Base-by-base conservation (phyloP, 1,140 invertebrate species). In the Bathynomus jamesi region DNA sequence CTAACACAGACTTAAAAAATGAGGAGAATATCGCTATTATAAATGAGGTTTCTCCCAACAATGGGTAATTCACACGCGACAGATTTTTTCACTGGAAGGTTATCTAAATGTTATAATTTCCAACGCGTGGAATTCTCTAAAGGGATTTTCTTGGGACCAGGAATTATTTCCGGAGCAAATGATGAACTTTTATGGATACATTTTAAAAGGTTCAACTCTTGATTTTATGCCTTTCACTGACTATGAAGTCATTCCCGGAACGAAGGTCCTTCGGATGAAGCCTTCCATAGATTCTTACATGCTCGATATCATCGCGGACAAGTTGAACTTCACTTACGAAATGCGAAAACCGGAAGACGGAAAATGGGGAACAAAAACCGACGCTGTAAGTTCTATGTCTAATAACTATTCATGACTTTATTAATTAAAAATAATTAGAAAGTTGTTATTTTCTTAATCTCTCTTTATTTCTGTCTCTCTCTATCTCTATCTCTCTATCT, bases 301-400 rank as follows among this genome's bases (percentile, higher is more conserved):
- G 8, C 10, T 67, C 2, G 27, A 46, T 24, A 46, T 46, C 27
- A 21, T 67, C 1, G 65, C 65, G 27, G 31, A 46, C 8, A 31
- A 67, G 2, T 27, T 67, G 3, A 67, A 67, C n/a, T 67, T 67
- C n/a, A 67, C 65, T 32, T 67, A 67, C 65, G 65, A 67, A 25
- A 40, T 67, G 24, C 31, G 46, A 30, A 40, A 25, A 25, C 65
- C 65, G 25, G 17, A 32, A 29, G 65, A 67, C 27, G 65, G 21
- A 25, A 13, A 46, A 8, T 67, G 65, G 65, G 65, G 65, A 13
- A 67, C 65, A 4, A 24, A 46, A 8, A 27, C 28, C 30, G 65
- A 67, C 11, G 60, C 40, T 46, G 65, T 67, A 63, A 24, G 30
- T 28, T 13, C 21, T 11, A 21, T 13, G 21, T 11, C 11, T 13